Evolutionary conservation across 2,113 vertebrate species (phyloP).

Genomic region (Opisthocomus hoazin): DNA sequence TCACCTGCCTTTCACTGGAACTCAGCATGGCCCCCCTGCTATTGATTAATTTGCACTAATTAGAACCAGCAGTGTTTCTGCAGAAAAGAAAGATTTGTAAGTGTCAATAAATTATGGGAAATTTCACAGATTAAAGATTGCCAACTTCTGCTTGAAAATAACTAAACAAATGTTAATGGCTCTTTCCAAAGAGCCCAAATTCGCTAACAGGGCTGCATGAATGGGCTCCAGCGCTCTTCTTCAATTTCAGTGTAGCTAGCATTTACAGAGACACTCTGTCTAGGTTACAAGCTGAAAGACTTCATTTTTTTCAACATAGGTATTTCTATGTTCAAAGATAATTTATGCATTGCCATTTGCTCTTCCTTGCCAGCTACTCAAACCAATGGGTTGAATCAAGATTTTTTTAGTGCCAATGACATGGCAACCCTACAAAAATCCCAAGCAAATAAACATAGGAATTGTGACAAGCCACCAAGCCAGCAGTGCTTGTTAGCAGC

Average conservation of each 20-base stretch:
- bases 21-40: constrained; percentile 57
- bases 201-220: background rate
- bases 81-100: constrained; percentile 62
- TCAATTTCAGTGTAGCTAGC: background rate
- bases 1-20: constrained; percentile 62
- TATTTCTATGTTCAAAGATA: background rate
- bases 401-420: background rate
- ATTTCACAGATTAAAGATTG: constrained; percentile 64
- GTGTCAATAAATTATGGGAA: constrained; percentile 71
- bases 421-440: background rate
- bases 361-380: background rate
- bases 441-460: constrained; percentile 6
- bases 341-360: background rate
- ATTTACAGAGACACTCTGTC: background rate
- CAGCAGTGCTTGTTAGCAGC: constrained; percentile 25
- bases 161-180: constrained; percentile 63
- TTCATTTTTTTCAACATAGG: background rate
- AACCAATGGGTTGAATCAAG: background rate
- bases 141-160: constrained; percentile 63
- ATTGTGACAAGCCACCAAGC: background rate
- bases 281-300: background rate
- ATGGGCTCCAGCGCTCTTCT: background rate
- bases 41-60: constrained; percentile 74
- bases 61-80: constrained; percentile 67
- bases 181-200: constrained; percentile 14